These are phyloP conservation scores for Urocyon cinereoargenteus DNA, from an alignment of 2,797 vertebrate species.

Conservation along the genomic window DNA sequence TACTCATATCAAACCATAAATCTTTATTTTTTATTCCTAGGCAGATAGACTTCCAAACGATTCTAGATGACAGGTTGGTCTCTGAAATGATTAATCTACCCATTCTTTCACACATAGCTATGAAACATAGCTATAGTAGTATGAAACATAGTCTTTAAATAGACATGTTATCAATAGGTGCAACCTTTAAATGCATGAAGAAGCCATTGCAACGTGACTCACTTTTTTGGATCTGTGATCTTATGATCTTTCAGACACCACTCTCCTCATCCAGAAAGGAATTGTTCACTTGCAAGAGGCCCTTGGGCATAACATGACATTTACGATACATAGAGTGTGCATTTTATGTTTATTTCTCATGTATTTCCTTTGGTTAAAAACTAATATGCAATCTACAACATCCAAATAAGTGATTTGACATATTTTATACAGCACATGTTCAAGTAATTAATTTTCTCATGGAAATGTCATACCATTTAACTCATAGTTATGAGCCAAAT, in stretches of 20 bases:
- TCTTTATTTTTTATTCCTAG: constrained; percentile 47
- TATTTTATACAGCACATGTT: constrained; percentile 89
- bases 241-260: constrained; percentile 67
- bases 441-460: constrained; percentile 89
- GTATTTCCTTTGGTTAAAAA: constrained; percentile 86
- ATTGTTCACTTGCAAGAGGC: constrained; percentile 84
- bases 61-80: constrained; percentile 65
- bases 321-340: constrained; percentile 82
- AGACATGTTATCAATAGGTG: constrained; percentile 71
- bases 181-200: constrained; percentile 53
- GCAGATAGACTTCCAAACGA: constrained; percentile 54
- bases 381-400: constrained; percentile 81
- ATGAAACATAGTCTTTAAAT: constrained; percentile 65
- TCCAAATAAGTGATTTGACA: constrained; percentile 84
- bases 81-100: constrained; percentile 52
- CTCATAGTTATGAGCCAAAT: constrained; percentile 87
- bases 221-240: constrained; percentile 52
- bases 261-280: constrained; percentile 82
- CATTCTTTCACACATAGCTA: constrained; percentile 56
- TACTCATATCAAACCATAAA: constrained; percentile 10
- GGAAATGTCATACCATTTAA: constrained; percentile 89
- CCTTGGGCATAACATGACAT: constrained; percentile 86
- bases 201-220: constrained; percentile 80
- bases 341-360: constrained; percentile 86
- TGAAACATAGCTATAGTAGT: constrained; percentile 47